Percentiles rank a stretch among this genome's conserved stretches.
phyloP scores from a whole-genome alignment of 2,888 invertebrate species.

The Stramonita haemastoma region DNA sequence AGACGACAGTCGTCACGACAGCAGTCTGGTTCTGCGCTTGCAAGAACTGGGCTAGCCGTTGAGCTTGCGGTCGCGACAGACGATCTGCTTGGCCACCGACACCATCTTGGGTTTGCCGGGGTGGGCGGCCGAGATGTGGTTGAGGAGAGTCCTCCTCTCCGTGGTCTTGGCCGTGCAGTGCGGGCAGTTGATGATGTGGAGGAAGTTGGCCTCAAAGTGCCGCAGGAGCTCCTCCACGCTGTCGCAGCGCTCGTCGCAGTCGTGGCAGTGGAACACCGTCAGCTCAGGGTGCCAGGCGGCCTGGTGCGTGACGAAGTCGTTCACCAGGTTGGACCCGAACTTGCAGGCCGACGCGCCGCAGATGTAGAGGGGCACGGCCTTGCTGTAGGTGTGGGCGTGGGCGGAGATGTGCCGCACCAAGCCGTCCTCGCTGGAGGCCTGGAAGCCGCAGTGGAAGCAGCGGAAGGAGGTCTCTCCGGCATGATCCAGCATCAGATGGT shows the following conservation, averaged over 20 bases:
- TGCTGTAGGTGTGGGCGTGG: constrained; percentile 62
- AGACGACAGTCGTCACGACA: too few species aligned
- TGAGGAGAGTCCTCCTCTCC: constrained; percentile 57
- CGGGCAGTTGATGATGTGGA: constrained; percentile 69
- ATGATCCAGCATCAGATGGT: constrained; percentile 61
- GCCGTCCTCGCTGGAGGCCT: constrained; percentile 61
- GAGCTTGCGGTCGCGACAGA: constrained; percentile 64
- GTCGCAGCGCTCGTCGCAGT: constrained; percentile 61
- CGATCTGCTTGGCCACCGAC: constrained; percentile 67
- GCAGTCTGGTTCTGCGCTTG: constrained; percentile 33
- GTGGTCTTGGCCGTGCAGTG: constrained; percentile 66
- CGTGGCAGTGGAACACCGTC: constrained; percentile 56
- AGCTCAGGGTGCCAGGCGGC: constrained; percentile 56
- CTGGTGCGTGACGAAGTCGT: constrained; percentile 63
- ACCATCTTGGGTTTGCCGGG: constrained; percentile 68
- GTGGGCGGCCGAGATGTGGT: constrained; percentile 63
- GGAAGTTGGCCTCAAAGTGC: constrained; percentile 63
- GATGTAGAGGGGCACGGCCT: constrained; percentile 59
- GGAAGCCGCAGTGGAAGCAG: constrained; percentile 69
- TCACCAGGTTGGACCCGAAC: constrained; percentile 64
- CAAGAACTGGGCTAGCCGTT: constrained; percentile 47
- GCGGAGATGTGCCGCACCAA: constrained; percentile 63
- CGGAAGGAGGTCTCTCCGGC: constrained; percentile 56
- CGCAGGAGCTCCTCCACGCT: constrained; percentile 52
- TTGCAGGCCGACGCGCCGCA: constrained; percentile 64